Conservation (phyloP, 37 sponge, comb jelly and placozoan genomes). For the Ephydatia muelleri region DNA sequence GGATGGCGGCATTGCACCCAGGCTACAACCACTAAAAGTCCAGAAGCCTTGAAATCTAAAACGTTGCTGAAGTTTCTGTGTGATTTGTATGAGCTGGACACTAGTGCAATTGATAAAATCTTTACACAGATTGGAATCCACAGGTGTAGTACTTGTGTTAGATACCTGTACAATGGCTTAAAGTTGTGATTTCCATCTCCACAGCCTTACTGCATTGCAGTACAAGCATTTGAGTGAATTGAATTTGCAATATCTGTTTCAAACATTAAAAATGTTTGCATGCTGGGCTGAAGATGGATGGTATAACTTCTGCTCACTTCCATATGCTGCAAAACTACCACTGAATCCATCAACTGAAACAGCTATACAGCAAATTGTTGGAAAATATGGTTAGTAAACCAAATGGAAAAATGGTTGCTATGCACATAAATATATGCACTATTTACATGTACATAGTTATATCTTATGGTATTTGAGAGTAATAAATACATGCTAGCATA, state of each 20-base stretch:
- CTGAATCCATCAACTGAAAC: background rate
- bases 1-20: background rate
- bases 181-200: constrained; percentile 34
- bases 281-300: constrained; percentile 70
- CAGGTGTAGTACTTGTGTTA: background rate
- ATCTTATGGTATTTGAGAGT: too few species aligned
- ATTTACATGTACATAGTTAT: background rate
- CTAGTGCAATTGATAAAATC: background rate
- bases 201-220: constrained; percentile 15
- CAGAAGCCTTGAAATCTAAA: background rate
- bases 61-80: background rate
- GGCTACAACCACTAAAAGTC: background rate
- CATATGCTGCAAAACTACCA: constrained; percentile 58
- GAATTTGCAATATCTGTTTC: constrained; percentile 15
- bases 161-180: background rate
- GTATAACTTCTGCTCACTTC: constrained; percentile 69
- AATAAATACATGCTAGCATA: too few species aligned
- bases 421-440: too few species aligned
- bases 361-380: background rate
- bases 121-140: background rate
- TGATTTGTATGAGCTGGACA: background rate
- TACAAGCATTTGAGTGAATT: constrained; percentile 21
- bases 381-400: background rate
- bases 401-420: constrained; percentile 5
- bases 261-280: constrained; percentile 51